Evolutionary conservation across 2,888 invertebrate species (phyloP).

Genomic region (Gnatocerus cornutus): DNA sequence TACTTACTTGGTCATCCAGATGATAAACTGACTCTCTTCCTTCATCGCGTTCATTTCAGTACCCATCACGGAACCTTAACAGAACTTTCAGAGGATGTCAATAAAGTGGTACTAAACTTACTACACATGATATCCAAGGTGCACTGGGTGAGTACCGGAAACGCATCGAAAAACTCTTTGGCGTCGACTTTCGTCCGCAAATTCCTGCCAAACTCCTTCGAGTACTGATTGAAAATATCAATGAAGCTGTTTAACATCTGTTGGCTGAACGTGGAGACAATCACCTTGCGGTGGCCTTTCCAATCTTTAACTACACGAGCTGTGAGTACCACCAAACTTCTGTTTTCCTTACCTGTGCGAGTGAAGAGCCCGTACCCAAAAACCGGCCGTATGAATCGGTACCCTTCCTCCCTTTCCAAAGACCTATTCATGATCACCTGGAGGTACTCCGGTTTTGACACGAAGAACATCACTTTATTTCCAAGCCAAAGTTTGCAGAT

Average conservation of each 20-base stretch:
- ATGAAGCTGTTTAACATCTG: conserved; percentile 22
- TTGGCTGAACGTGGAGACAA: conserved; percentile 17
- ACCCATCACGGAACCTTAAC: conserved; percentile 13
- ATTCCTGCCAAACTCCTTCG: not conserved
- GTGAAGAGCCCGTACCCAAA: conserved; percentile 21
- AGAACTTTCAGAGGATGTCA: too few relatives aligned
- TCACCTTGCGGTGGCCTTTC: conserved; percentile 9
- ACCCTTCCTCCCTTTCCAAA: conserved; percentile 18
- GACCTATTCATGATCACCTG: conserved; percentile 6
- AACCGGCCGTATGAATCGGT: conserved; percentile 7
- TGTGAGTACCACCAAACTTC: not conserved
- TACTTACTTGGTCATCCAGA: conserved; percentile 26
- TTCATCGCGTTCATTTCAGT: conserved; percentile 25
- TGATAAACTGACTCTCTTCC: conserved; percentile 24
- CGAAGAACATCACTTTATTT: conserved; percentile 5
- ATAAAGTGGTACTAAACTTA: not conserved
- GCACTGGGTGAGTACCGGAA: conserved; percentile 12
- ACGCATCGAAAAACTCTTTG: not conserved
- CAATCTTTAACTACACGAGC: conserved; percentile 6
- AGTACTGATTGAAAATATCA: conserved; percentile 10
- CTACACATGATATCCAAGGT: conserved; percentile 19
- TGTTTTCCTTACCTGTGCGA: conserved; percentile 9
- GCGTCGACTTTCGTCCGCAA: not conserved
- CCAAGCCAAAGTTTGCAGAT: conserved; percentile 14
- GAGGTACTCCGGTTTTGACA: conserved; percentile 10